Evolutionary conservation across 92 coral and sea anemone species (phyloP), one percentile per base, ranked within the genome.

Genomic region (Galaxea fascicularis): DNA sequence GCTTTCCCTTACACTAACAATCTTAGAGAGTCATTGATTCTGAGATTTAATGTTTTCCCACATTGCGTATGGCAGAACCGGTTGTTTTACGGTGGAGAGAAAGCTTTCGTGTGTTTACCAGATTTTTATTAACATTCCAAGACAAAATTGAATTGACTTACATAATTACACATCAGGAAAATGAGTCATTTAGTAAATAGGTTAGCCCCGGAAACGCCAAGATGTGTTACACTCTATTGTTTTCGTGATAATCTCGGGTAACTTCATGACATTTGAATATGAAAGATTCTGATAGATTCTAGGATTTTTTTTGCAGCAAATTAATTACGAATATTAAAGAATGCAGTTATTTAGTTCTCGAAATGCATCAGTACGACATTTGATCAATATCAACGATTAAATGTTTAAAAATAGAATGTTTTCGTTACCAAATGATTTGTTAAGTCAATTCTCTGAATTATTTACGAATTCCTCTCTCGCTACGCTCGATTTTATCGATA

Each of bases 381-480:
- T 74, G 93, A 90, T 86, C 87, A 90, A 90, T 90, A 90, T 90
- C 86, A 65, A 51, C 71, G 79, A 86, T 86, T 80, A 31, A 24
- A 69, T 67, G 90, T 78, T 73, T 83, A 86, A 85, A 90, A 90
- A 90, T 85, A 90, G 84, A 73, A 74, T 82, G 82, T 90, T 84
- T 79, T 84, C 86, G 88, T 78, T 85, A 76, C 75, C 82, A 67
- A 68, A 62, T 89, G 83, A 65, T 85, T 84, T 79, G 77, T 78
- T 87, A 81, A 65, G 83, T 87, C 77, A 74, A 66, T 67, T 83
- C 82, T 80, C 53, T 74, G 78, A 65, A 90, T 78, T 85, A 86
- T 90, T 90, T 90, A 79, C 77, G 93, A 86, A 90, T 90, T 85
- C 93, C 93, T 73, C 51, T 28, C 70, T 90, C 93, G 74, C 90